A percentile compares a stretch with the other conserved stretches of the same genome.
Conservation (phyloP, 92 coral and sea anemone species). For the Hydrozoanthus gracilis region DNA sequence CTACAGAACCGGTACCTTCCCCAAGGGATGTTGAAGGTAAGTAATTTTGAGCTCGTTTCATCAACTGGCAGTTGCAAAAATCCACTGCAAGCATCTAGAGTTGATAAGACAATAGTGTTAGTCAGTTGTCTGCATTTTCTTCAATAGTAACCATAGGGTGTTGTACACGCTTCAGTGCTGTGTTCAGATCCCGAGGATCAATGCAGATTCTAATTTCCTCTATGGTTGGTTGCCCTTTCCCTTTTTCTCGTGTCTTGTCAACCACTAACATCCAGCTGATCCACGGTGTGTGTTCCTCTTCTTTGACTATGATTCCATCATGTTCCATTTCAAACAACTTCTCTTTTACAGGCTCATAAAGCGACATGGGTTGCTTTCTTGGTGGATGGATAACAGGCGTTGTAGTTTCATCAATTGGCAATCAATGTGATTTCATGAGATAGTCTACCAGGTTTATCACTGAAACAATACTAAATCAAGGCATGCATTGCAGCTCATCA, state of each 20-base stretch:
- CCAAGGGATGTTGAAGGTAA: slow-evolving; percentile 53
- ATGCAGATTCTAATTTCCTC: slow-evolving; percentile 45
- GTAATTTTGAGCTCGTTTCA: slow-evolving; percentile 54
- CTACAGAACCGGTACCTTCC: slow-evolving; percentile 46
- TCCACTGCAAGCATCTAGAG: slow-evolving; percentile 61
- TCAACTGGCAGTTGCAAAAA: slow-evolving; percentile 62
- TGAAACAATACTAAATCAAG: slow-evolving; percentile 71
- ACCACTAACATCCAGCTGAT: slow-evolving; percentile 51
- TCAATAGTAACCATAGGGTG: slow-evolving; percentile 47
- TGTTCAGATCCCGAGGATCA: slow-evolving; percentile 58
- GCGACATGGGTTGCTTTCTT: slow-evolving; percentile 49
- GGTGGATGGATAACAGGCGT: slow-evolving; percentile 59
- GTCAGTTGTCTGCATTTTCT: slow-evolving; percentile 14
- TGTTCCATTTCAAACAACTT: slow-evolving; percentile 61
- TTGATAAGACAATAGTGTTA: slow-evolving; percentile 29
- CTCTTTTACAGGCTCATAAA: slow-evolving; percentile 56
- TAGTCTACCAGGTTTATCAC: slow-evolving; percentile 60
- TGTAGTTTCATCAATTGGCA: slow-evolving; percentile 53
- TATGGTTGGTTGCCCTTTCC: slow-evolving; percentile 33
- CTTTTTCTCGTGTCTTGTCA: slow-evolving; percentile 55
- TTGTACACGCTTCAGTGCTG: slow-evolving; percentile 35
- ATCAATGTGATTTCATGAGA: slow-evolving; percentile 31
- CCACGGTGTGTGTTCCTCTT: slow-evolving; percentile 58
- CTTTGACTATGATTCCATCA: slow-evolving; percentile 64
- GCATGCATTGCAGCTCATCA: slow-evolving; percentile 70